A percentile compares a stretch with the other conserved stretches of the same genome.
Evolutionary conservation across 2,113 vertebrate species (phyloP).

Genomic region (Turnix velox): DNA sequence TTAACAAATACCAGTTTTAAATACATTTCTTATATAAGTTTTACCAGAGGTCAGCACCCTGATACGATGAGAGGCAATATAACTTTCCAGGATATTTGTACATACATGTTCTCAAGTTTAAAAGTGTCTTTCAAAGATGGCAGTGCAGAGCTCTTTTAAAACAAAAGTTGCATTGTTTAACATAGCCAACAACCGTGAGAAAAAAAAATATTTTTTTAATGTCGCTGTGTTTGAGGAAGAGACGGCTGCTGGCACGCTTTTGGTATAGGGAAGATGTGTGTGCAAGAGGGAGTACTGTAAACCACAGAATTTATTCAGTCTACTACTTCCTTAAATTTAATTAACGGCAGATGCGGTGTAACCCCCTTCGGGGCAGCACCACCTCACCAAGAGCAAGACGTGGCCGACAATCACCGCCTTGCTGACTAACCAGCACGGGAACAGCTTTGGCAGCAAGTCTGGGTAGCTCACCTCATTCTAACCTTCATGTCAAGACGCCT

Average conservation of each 20-base stretch:
- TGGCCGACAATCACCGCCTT: background rate
- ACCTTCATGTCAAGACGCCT: conserved; percentile 28
- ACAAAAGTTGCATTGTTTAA: conserved; percentile 80
- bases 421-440: conserved; percentile 14
- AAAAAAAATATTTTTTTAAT: background rate
- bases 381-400: background rate
- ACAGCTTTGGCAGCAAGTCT: conserved; percentile 43
- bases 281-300: conserved; percentile 43
- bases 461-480: conserved; percentile 20
- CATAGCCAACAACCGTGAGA: conserved; percentile 31
- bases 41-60: conserved; percentile 78
- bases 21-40: conserved; percentile 82
- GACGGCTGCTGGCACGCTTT: conserved; percentile 17
- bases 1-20: conserved; percentile 90
- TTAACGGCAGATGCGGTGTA: background rate
- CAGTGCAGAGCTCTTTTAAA: conserved; percentile 87
- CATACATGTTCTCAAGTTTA: conserved; percentile 67
- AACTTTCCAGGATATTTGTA: conserved; percentile 69
- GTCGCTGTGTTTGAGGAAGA: background rate
- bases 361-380: background rate
- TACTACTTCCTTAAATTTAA: background rate
- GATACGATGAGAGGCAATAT: conserved; percentile 76
- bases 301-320: conserved; percentile 6
- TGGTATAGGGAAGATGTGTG: conserved; percentile 3
- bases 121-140: conserved; percentile 79